Conservation (phyloP, 2,888 invertebrate species). For the Tortrix viridana region DNA sequence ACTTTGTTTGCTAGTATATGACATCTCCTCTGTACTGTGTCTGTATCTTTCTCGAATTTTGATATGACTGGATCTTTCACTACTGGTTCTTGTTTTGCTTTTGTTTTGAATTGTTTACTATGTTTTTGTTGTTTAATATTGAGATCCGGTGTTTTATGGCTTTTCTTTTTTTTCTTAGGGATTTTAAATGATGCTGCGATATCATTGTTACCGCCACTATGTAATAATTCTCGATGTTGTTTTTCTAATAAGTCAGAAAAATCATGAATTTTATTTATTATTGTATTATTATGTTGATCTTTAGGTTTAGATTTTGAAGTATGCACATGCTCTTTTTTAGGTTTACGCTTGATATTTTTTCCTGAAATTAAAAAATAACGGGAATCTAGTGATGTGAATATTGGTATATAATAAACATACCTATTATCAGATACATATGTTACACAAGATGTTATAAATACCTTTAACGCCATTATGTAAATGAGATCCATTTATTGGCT, state of each 20-base stretch:
- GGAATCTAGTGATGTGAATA: neutral
- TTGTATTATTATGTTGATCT: slow-evolving; percentile 33
- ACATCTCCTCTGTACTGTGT: slow-evolving; percentile 48
- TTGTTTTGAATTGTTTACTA: slow-evolving; percentile 13
- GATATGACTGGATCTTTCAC: slow-evolving; percentile 39
- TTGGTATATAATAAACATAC: no score
- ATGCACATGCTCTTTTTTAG: slow-evolving; percentile 40
- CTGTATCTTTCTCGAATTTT: slow-evolving; percentile 47
- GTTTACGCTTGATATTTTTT: slow-evolving; percentile 59
- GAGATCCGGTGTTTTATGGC: slow-evolving; percentile 19
- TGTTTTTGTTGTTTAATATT: slow-evolving; percentile 25
- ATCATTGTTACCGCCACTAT: slow-evolving; percentile 16
- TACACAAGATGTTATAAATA: slow-evolving; percentile 40
- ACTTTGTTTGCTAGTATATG: slow-evolving; percentile 44
- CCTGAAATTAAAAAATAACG: slow-evolving; percentile 50
- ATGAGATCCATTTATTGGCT: slow-evolving; percentile 57
- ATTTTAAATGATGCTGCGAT: slow-evolving; percentile 18
- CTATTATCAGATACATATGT: no score
- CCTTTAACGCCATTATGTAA: slow-evolving; percentile 75
- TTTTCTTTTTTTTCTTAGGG: slow-evolving; percentile 27
- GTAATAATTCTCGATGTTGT: slow-evolving; percentile 9
- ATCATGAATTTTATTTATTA: slow-evolving; percentile 15
- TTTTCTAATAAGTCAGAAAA: neutral
- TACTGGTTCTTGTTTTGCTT: neutral
- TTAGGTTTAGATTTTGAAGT: slow-evolving; percentile 6